A percentile compares a stretch with the other conserved stretches of the same genome.
Evolutionary conservation across 2,888 invertebrate genomes (phyloP).

Genomic region (Agrochola lychnidis): DNA sequence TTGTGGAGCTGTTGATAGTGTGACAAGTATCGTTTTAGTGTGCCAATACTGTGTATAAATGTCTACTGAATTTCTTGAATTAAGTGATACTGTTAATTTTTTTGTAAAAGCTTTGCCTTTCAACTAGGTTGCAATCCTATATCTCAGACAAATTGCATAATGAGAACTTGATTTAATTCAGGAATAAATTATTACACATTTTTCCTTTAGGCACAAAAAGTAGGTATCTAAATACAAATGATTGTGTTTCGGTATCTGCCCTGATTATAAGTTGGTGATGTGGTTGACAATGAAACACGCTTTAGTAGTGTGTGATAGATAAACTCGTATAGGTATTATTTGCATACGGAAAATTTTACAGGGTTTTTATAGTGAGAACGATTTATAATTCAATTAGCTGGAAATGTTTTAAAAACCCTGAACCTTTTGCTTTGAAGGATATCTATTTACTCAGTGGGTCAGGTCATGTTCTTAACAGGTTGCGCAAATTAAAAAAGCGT

Average conservation of each 20-base stretch:
- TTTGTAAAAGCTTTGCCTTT: background rate
- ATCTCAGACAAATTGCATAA: background rate
- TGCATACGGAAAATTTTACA: background rate
- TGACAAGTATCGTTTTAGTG: constrained; percentile 53
- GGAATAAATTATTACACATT: no score
- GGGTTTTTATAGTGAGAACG: background rate
- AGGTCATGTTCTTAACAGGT: background rate
- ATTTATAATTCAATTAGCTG: background rate
- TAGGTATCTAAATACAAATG: background rate
- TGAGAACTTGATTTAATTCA: background rate
- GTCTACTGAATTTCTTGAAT: background rate
- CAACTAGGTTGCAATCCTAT: background rate
- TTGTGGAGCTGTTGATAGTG: constrained; percentile 64
- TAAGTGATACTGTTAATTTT: no score
- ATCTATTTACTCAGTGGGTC: background rate
- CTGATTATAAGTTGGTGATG: constrained; percentile 9
- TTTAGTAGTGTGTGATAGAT: background rate
- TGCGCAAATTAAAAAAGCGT: background rate
- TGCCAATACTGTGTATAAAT: constrained; percentile 13
- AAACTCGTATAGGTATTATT: background rate
- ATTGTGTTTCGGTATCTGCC: constrained; percentile 26
- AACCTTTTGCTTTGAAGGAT: background rate
- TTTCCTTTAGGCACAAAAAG: background rate
- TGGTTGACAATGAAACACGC: constrained; percentile 12
- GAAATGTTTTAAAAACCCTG: background rate